phyloP scores from a whole-genome alignment of 2,113 vertebrate genomes.

The Elaphurus davidianus region DNA sequence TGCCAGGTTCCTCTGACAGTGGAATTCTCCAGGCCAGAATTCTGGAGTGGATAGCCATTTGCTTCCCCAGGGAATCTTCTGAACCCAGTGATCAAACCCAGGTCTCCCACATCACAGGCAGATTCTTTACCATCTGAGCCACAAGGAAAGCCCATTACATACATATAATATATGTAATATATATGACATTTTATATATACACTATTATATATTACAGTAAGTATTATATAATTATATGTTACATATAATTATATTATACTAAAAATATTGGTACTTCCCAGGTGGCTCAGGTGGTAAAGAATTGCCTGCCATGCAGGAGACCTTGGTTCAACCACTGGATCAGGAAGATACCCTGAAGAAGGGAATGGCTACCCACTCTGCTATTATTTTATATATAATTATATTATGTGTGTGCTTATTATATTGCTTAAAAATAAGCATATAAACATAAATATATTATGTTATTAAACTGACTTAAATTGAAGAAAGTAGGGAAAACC shows the following conservation, averaged over 20 bases:
- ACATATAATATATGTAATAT: not conserved
- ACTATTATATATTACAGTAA: not conserved
- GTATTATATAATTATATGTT: no score
- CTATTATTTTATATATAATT: not conserved
- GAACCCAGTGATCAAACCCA: not conserved
- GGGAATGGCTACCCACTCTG: not conserved
- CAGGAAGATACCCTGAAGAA: not conserved
- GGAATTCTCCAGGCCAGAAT: not conserved
- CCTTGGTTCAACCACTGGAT: not conserved
- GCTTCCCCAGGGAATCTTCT: not conserved
- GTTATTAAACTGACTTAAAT: not conserved
- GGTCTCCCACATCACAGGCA: not conserved
- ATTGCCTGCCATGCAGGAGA: no score
- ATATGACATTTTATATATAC: not conserved
- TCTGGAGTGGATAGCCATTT: not conserved
- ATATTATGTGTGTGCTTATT: not conserved
- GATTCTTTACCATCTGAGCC: not conserved
- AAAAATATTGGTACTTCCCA: no score
- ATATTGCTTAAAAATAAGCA: not conserved
- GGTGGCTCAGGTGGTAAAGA: no score
- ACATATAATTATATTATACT: no score
- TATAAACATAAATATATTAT: not conserved
- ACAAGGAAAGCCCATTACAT: not conserved
- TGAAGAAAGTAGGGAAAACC: not conserved
- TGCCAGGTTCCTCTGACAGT: not conserved